These are phyloP conservation scores for Parelbella ahira DNA, from an alignment of 2,888 invertebrate genomes.

Conservation along the genomic window DNA sequence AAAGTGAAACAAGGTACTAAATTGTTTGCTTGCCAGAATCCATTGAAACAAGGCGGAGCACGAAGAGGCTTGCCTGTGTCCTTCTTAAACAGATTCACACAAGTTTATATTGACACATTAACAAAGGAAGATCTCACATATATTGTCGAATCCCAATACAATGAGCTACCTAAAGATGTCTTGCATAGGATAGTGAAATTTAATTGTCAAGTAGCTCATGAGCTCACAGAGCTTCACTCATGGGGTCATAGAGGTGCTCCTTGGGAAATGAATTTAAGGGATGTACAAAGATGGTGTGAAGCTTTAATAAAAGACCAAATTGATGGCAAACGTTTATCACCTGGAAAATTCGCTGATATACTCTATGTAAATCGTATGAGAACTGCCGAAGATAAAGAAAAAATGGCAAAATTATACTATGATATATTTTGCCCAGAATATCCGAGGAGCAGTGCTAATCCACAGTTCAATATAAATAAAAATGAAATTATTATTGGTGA, in stretches of 20 bases:
- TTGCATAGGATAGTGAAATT: constrained; percentile 88
- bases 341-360: constrained; percentile 85
- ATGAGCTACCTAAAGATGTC: constrained; percentile 79
- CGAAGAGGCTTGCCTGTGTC: constrained; percentile 97
- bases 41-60: constrained; percentile 96
- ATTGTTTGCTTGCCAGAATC: constrained; percentile 99
- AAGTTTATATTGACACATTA: constrained; percentile 86
- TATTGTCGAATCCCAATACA: constrained; percentile 85
- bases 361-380: constrained; percentile 95
- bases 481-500: constrained; percentile 84
- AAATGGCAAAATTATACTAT: constrained; percentile 79
- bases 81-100: constrained; percentile 98
- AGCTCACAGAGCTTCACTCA: constrained; percentile 80
- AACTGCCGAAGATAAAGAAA: constrained; percentile 86
- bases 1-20: constrained; percentile 87
- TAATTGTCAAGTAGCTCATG: constrained; percentile 84
- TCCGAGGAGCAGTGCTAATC: constrained; percentile 73
- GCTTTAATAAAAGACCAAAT: constrained; percentile 76
- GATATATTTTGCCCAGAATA: constrained; percentile 69
- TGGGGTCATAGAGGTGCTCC: constrained; percentile 94
- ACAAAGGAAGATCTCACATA: constrained; percentile 83
- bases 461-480: constrained; percentile 81
- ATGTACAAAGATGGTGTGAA: constrained; percentile 96
- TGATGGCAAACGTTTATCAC: constrained; percentile 50
- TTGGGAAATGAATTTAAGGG: constrained; percentile 98